Evolutionary conservation across 2,888 invertebrate genomes (phyloP).

Genomic region (Crossocerus cetratus): DNA sequence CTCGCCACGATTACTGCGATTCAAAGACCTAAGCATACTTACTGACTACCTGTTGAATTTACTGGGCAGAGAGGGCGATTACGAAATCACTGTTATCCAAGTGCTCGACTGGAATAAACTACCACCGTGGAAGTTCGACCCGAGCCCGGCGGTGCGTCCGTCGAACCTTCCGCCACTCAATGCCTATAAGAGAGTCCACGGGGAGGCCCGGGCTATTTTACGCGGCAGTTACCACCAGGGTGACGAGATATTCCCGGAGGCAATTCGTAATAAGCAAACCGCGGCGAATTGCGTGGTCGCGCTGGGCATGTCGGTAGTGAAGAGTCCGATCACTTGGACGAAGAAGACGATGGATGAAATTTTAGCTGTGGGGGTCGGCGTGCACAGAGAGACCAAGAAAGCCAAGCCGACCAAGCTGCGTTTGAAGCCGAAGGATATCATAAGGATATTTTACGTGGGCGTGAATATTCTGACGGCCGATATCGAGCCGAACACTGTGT

Average conservation of each 20-base stretch:
- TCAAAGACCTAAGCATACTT: constrained; percentile 41
- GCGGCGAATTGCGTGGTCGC: constrained; percentile 70
- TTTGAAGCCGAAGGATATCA: constrained; percentile 63
- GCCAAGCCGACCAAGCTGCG: constrained; percentile 36
- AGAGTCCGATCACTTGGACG: constrained; percentile 71
- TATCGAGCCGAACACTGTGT: constrained; percentile 60
- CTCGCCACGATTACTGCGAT: constrained; percentile 58
- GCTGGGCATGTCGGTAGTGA: constrained; percentile 69
- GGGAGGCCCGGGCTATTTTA: constrained; percentile 68
- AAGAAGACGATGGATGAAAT: constrained; percentile 71
- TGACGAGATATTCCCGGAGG: constrained; percentile 65
- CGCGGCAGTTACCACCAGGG: constrained; percentile 66
- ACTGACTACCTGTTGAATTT: constrained; percentile 47
- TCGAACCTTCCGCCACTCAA: constrained; percentile 70
- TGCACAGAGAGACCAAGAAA: constrained; percentile 64
- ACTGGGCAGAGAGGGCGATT: constrained; percentile 60
- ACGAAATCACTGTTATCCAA: constrained; percentile 67
- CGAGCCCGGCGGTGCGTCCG: constrained; percentile 66
- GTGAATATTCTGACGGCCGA: constrained; percentile 69
- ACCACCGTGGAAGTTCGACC: constrained; percentile 67
- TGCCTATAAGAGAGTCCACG: constrained; percentile 64
- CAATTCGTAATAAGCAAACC: constrained; percentile 62
- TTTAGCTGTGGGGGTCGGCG: constrained; percentile 61
- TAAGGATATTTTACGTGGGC: constrained; percentile 69
- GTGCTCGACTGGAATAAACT: constrained; percentile 65